Evolutionary conservation across 2,113 vertebrate species (phyloP).

Genomic region (Gyps fulvus): DNA sequence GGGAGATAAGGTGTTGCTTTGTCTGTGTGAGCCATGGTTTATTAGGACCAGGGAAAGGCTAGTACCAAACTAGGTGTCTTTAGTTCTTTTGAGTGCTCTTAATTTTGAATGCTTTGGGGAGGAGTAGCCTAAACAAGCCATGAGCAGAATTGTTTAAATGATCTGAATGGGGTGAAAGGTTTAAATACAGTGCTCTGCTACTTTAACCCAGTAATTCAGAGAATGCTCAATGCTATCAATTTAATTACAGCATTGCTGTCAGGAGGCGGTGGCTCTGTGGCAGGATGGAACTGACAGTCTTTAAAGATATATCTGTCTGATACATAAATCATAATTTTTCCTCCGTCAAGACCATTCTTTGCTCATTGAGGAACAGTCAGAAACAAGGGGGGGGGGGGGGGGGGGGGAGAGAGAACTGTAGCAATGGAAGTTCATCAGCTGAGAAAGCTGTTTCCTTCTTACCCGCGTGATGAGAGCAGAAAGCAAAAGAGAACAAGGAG

Average conservation of each 20-base stretch:
- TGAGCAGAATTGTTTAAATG: background rate
- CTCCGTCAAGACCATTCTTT: background rate
- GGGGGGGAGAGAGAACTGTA: background rate
- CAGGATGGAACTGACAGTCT: background rate
- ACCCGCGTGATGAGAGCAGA: background rate
- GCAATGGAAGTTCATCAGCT: background rate
- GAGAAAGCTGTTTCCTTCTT: background rate
- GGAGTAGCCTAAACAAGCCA: background rate
- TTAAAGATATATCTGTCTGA: background rate
- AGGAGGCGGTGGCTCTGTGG: background rate
- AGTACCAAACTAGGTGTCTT: background rate
- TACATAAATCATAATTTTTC: background rate
- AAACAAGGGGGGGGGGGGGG: background rate
- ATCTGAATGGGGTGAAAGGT: background rate
- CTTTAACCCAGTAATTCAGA: background rate
- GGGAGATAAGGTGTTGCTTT: background rate
- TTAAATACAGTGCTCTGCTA: background rate
- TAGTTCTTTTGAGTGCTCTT: background rate
- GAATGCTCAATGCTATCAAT: background rate
- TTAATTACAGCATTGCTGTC: background rate
- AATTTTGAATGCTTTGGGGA: background rate
- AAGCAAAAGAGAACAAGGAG: background rate
- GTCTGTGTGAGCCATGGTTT: background rate
- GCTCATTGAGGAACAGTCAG: background rate
- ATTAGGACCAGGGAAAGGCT: background rate